A percentile compares a stretch with the other conserved stretches of the same genome.
Conservation (phyloP, 2,888 invertebrate genomes). For the Sphaerophoria rueppellii region DNA sequence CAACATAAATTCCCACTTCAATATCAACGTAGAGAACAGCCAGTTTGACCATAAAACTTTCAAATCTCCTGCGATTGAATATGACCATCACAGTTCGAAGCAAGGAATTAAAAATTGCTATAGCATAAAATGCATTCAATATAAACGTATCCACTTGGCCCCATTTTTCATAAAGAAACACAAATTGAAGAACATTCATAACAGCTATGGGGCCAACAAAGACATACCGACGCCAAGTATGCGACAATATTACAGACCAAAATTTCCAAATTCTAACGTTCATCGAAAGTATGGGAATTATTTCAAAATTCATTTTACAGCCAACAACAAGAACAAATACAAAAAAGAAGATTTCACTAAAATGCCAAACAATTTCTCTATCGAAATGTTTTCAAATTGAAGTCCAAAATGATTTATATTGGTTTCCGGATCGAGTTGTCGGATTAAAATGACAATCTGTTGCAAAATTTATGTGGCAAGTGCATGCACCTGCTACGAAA, state of each 20-base stretch:
- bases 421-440: conserved; percentile 12
- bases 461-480: conserved; percentile 60
- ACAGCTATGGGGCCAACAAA: conserved; percentile 77
- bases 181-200: conserved; percentile 78
- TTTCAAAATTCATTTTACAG: conserved; percentile 72
- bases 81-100: conserved; percentile 78
- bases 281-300: conserved; percentile 76
- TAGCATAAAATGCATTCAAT: conserved; percentile 78
- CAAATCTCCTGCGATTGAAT: conserved; percentile 76
- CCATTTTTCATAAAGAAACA: conserved; percentile 77
- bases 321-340: background rate
- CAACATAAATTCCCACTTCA: conserved; percentile 69
- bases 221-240: conserved; percentile 77
- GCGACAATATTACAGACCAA: conserved; percentile 76
- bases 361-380: background rate
- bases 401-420: conserved; percentile 48
- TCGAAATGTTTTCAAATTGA: conserved; percentile 32
- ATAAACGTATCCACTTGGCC: conserved; percentile 77
- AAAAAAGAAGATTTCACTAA: background rate
- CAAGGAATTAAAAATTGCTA: conserved; percentile 77
- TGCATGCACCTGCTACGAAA: conserved; percentile 37
- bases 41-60: conserved; percentile 76
- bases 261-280: conserved; percentile 78
- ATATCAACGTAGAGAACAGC: conserved; percentile 76
- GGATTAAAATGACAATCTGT: conserved; percentile 49